Base-by-base conservation (phyloP, 1,140 invertebrate species). In the Scylla paramamosain region DNA sequence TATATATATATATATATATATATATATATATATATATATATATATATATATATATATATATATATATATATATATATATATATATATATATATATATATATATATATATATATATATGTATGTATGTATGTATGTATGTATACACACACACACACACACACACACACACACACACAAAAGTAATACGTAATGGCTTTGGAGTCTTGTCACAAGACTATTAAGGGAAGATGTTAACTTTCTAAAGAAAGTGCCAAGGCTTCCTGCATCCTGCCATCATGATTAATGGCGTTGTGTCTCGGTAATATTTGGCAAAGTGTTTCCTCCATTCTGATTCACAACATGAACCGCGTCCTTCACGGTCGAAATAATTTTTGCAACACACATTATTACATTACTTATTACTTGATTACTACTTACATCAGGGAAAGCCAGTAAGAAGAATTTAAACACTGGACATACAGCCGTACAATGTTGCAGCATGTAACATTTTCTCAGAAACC, bases 81-180 rank as follows among this genome's bases (percentile, higher is more conserved):
- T 29, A 87, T 29, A 87, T 29, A 87, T 29, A 87, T 29, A 87
- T 29, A 87, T 29, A 87, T 29, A 87, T 31, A 87, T 31, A 87
- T 31, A 87, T 31, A 32, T 31, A 87, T 4, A 87, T 31, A 32
- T 31, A 87, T 31, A 87, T 31, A 87, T 31, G 31, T 31, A 87
- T 4, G 31, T 31, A 32, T 31, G 31, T 31, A 87, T 31, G 7
- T 31, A 87, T 31, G 7, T 31, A 87, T 31, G 31, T 31, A 87
- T 31, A 87, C 45, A 32, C 45, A 87, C 45, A 20, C 45, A 87
- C 45, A 32, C 45, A 87, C 45, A 87, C 45, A 87, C 45, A 87
- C 45, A 32, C 45, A 87, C 45, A 87, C 45, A 87, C 45, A 87
- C 45, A 87, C 45, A 28, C 7, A 0, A 16, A 87, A n/a, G 2